Evolutionary conservation across 1,140 invertebrate genomes (phyloP).

Genomic region (Cydia strobilella): DNA sequence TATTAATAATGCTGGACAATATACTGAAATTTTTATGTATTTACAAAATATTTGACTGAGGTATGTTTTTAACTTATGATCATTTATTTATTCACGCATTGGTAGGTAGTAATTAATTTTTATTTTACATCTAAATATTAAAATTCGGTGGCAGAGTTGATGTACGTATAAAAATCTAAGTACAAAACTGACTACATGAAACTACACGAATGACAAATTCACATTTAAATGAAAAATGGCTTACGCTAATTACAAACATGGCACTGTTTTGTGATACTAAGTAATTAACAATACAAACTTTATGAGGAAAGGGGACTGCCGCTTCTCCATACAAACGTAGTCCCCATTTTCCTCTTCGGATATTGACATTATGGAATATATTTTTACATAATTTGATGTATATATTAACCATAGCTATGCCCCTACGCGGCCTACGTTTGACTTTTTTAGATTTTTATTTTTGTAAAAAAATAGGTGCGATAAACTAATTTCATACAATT

Average conservation of each 20-base stretch:
- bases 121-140: constrained; percentile 14
- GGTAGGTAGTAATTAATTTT: not conserved
- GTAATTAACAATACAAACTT: constrained; percentile 33
- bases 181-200: constrained; percentile 32
- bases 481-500: too few species aligned
- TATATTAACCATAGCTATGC: too few species aligned
- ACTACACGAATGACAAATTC: constrained; percentile 23
- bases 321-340: too few species aligned
- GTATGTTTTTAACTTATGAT: not conserved
- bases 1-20: constrained; percentile 28
- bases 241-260: constrained; percentile 45
- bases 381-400: too few species aligned
- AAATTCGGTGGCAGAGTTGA: constrained; percentile 31
- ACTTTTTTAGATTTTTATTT: too few species aligned
- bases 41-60: constrained; percentile 24
- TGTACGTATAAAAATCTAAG: constrained; percentile 25
- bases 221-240: constrained; percentile 19
- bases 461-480: too few species aligned
- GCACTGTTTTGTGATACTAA: constrained; percentile 59
- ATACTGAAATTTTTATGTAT: constrained; percentile 21
- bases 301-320: too few species aligned
- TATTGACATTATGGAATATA: too few species aligned
- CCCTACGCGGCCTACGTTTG: too few species aligned
- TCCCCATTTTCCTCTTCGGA: too few species aligned
- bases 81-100: constrained; percentile 1